phyloP scores from a whole-genome alignment of 2,797 vertebrate species.

The Eurystomus glaucurus region DNA sequence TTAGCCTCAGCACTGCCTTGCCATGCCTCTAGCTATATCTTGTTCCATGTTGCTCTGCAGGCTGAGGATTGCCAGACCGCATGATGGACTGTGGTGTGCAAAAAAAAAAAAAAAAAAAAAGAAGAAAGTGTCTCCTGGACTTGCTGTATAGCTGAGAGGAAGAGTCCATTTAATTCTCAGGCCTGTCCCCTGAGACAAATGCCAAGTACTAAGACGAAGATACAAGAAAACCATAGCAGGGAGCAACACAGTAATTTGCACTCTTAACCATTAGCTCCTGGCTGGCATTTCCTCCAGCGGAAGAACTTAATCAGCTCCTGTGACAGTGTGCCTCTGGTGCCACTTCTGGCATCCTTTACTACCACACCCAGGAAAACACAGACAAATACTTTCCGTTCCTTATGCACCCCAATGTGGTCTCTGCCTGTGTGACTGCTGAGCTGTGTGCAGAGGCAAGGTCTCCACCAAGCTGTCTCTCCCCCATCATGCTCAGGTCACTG shows the following conservation, averaged over 20 bases:
- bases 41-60: not conserved
- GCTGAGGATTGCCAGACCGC: not conserved
- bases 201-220: slow-evolving; percentile 5
- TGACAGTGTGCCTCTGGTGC: not conserved
- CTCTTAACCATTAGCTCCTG: slow-evolving; percentile 22
- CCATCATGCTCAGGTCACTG: accelerated
- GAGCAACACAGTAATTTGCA: slow-evolving; percentile 37
- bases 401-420: accelerated
- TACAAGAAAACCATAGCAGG: slow-evolving; percentile 24
- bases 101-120: not conserved
- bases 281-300: not conserved
- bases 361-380: not conserved
- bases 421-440: not conserved
- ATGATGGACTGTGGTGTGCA: not conserved
- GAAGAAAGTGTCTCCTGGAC: not conserved
- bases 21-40: not conserved
- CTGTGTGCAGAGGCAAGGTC: not conserved
- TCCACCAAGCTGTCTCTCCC: not conserved
- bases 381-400: not conserved
- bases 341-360: not conserved
- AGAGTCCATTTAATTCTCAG: slow-evolving; percentile 41
- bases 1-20: not conserved
- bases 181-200: not conserved
- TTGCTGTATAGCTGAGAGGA: not conserved
- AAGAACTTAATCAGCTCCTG: slow-evolving; percentile 45